Percentiles rank a stretch among this genome's conserved stretches.
Evolutionary conservation across 2,888 invertebrate genomes (phyloP).

Genomic region (Melangyna quadrimaculata): DNA sequence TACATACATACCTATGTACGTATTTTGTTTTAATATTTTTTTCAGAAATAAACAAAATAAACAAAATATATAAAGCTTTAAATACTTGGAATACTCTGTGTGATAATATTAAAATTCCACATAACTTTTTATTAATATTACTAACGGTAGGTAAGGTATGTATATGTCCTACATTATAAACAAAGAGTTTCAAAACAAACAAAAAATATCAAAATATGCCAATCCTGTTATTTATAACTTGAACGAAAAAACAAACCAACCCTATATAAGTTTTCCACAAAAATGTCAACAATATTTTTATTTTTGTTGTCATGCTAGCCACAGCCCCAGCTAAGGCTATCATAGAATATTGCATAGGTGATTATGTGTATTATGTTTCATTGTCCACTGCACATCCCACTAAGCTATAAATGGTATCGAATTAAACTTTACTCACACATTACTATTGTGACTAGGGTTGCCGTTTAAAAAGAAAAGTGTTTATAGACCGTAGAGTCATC

Average conservation of each 20-base stretch:
- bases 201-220: conserved; percentile 17
- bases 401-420: conserved; percentile 13
- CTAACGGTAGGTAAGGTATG: not conserved
- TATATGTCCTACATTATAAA: not conserved
- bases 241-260: not conserved
- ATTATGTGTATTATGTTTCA: conserved; percentile 26
- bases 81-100: not conserved
- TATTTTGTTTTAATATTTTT: not conserved
- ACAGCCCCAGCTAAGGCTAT: not conserved
- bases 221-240: conserved; percentile 18
- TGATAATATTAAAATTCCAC: conserved; percentile 26
- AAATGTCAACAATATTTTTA: conserved; percentile 14
- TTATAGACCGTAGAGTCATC: too few species aligned
- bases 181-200: not conserved
- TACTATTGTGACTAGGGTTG: not conserved
- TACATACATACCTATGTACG: too few species aligned
- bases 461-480: not conserved
- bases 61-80: not conserved
- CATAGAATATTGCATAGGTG: conserved; percentile 21
- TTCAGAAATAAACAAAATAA: not conserved
- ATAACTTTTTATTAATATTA: not conserved
- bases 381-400: conserved; percentile 26
- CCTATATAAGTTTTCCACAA: conserved; percentile 21
- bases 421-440: conserved; percentile 21
- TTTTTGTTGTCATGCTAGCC: not conserved